phyloP scores from a whole-genome alignment of 1,140 invertebrate genomes.

The Tetragonula clypearis region DNA sequence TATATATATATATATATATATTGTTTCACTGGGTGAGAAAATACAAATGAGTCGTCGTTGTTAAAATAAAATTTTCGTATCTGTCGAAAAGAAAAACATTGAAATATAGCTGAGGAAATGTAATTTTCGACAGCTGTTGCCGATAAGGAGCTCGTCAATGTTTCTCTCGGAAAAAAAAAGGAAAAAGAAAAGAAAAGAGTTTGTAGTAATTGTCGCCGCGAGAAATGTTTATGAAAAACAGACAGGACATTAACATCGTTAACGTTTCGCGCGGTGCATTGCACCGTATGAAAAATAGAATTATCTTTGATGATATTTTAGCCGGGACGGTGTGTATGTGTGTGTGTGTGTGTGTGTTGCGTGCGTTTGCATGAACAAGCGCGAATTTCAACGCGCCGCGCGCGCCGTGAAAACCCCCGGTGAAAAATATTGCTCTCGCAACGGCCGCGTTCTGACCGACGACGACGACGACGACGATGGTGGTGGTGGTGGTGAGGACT shows the following conservation, averaged over 20 bases:
- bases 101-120: neutral
- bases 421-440: neutral
- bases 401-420: neutral
- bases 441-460: neutral
- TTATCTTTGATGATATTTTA: constrained; percentile 23
- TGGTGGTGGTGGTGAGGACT: no score
- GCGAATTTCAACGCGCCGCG: constrained; percentile 3
- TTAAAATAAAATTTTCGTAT: no score
- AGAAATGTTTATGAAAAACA: constrained; percentile 9
- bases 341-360: neutral
- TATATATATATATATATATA: no score
- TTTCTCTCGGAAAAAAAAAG: neutral
- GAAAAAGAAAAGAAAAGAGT: neutral
- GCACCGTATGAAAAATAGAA: constrained; percentile 12
- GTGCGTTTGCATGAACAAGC: neutral
- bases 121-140: neutral
- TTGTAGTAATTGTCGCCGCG: neutral
- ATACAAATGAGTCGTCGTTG: no score
- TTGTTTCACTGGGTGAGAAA: no score
- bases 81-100: no score
- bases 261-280: neutral
- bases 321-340: neutral
- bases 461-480: no score
- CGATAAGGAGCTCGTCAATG: neutral
- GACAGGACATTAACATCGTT: neutral